A percentile compares a stretch with the other conserved stretches of the same genome.
These are phyloP conservation scores for Lepidocyrtoides sp. DNA, from an alignment of 2,888 invertebrate species.

Conservation along the genomic window DNA sequence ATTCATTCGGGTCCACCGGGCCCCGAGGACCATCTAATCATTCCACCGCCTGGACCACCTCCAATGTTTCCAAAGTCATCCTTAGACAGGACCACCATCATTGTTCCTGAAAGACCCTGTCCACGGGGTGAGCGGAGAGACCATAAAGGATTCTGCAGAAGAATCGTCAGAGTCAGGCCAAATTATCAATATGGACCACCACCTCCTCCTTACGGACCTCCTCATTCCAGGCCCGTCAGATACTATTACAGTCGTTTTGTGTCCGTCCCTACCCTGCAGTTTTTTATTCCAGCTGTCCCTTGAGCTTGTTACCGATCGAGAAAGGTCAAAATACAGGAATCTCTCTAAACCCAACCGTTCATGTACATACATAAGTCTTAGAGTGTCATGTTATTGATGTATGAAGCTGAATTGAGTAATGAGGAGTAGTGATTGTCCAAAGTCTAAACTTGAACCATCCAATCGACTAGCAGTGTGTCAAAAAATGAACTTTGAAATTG, in stretches of 20 bases:
- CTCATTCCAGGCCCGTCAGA: constrained; percentile 79
- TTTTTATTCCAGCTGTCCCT: constrained; percentile 81
- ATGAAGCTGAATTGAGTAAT: neutral
- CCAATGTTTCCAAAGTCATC: constrained; percentile 76
- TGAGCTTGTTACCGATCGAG: constrained; percentile 9
- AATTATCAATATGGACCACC: constrained; percentile 81
- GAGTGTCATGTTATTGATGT: neutral
- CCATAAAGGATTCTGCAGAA: constrained; percentile 83
- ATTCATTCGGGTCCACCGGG: constrained; percentile 61
- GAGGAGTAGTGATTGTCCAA: no score
- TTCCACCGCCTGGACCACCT: constrained; percentile 61
- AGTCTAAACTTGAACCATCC: no score
- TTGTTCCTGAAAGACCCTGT: constrained; percentile 84
- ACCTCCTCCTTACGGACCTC: constrained; percentile 60
- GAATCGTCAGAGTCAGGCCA: constrained; percentile 81
- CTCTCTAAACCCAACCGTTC: constrained; percentile 35
- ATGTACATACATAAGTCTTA: neutral
- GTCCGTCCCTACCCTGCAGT: constrained; percentile 84
- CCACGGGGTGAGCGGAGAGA: constrained; percentile 82
- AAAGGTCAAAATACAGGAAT: constrained; percentile 7
- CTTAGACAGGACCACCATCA: constrained; percentile 82
- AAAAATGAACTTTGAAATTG: no score
- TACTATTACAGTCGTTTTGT: constrained; percentile 84
- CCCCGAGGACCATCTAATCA: constrained; percentile 60
- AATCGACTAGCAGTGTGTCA: no score